Base-by-base conservation (phyloP, 2,888 invertebrate genomes). In the Lypha dubia region DNA sequence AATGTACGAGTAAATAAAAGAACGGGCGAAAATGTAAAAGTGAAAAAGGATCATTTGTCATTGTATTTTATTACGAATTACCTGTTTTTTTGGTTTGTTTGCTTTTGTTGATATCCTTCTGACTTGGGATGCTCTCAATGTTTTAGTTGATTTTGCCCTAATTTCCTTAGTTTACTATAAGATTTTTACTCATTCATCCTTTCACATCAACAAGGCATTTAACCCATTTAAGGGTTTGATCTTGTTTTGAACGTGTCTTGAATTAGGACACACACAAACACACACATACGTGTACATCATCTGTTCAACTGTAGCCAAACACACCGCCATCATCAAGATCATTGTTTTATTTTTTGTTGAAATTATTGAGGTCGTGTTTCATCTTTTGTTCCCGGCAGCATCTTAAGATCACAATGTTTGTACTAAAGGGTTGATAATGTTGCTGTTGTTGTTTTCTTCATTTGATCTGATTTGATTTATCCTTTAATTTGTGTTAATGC, bases 181-280 rank as follows among this genome's bases (percentile, higher is more conserved):
- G 75, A 56, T 76, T 77, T 76, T 58, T 74, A 60, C 17, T 20
- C 38, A 41, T 68, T 24, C 49, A 53, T 67, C 70, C 53, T 60
- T 81, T 68, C 56, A 46, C 67, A 71, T 76, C 67, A 73, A 65
- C 71, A 60, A 56, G 51, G 67, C 87, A 79, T 86, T 90, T 90
- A 90, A 90, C 88, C 89, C 88, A 89, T 90, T 88, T 87, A 79
- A 80, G 86, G 86, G 86, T 86, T 86, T 82, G 87, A 86, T 87
- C 87, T 83, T 70, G 85, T 88, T 86, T 51, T 76, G 87, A 87
- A 87, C 79, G 83, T 83, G 80, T 74, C 75, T 76, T 51, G 77
- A 90, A 89, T 89, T 88, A 90, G 89, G 88, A 88, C 90, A 89
- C 44, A 53, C 85, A 17, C 17, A 1, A 90, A 89, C 88, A 88